Evolutionary conservation across 1,140 invertebrate species (phyloP).

Genomic region (Papilio polytes): DNA sequence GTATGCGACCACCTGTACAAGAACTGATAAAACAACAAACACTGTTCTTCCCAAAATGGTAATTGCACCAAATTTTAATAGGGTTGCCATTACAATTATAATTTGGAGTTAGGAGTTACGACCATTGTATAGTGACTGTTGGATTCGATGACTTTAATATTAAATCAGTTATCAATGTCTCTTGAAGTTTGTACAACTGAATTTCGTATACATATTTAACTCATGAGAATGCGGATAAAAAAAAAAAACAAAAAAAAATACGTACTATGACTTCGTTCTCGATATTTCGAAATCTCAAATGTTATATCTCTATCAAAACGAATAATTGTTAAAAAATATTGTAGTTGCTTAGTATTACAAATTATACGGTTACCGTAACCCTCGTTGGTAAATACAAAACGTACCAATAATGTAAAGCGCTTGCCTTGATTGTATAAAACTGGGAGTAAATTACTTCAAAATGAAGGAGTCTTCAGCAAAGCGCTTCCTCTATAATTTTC

Average conservation of each 20-base stretch:
- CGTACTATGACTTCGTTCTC: too few species aligned
- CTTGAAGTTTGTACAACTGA: too few species aligned
- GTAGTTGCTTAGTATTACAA: background rate
- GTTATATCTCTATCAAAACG: background rate
- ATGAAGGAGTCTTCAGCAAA: conserved; percentile 36
- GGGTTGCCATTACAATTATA: background rate
- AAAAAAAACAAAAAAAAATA: too few species aligned
- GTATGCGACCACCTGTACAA: conserved; percentile 64
- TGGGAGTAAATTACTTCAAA: conserved; percentile 41
- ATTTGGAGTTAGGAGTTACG: too few species aligned
- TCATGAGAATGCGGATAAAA: too few species aligned
- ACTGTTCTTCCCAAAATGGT: background rate
- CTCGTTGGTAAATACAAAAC: conserved; percentile 27
- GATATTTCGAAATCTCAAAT: too few species aligned
- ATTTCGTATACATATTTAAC: too few species aligned
- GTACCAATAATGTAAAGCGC: conserved; percentile 28
- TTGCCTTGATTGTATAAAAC: conserved; percentile 39
- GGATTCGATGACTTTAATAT: too few species aligned
- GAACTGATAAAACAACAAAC: conserved; percentile 34
- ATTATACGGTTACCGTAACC: background rate
- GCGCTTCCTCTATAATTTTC: conserved; percentile 41
- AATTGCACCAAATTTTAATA: background rate
- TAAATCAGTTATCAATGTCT: too few species aligned
- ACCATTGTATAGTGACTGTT: too few species aligned
- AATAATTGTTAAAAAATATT: background rate